phyloP scores from a whole-genome alignment of 2,797 vertebrate genomes.

The Halcyon badia region DNA sequence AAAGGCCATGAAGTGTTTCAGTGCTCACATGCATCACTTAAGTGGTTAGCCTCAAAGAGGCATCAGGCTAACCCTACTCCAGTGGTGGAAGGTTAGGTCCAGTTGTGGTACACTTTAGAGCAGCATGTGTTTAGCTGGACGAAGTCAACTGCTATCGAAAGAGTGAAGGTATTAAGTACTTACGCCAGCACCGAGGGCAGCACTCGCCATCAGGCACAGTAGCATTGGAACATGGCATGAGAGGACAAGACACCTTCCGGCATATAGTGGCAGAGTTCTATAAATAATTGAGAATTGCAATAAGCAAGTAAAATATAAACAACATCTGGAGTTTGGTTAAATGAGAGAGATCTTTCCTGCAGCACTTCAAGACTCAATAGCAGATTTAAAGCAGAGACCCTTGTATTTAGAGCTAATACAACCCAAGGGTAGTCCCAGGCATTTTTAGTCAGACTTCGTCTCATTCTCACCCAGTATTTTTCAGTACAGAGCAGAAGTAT shows the following conservation, averaged over 20 bases:
- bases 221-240: slow-evolving; percentile 95
- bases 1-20: background rate
- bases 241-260: slow-evolving; percentile 95
- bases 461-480: background rate
- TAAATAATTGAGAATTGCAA: slow-evolving; percentile 17
- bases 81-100: background rate
- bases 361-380: background rate
- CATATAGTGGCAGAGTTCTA: slow-evolving; percentile 96
- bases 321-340: background rate
- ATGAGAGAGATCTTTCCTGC: background rate
- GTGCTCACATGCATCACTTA: rapidly evolving
- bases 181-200: slow-evolving; percentile 96
- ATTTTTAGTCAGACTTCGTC: background rate
- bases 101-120: background rate
- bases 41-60: background rate
- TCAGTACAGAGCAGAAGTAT: background rate
- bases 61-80: background rate
- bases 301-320: background rate
- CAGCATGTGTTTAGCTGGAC: background rate
- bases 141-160: background rate
- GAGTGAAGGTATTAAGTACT: slow-evolving; percentile 65
- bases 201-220: slow-evolving; percentile 97
- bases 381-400: background rate
- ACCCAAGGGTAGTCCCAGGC: background rate
- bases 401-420: background rate